These are phyloP conservation scores for Motacilla tschutschensis DNA, from an alignment of 2,113 vertebrate genomes.

Conservation along the genomic window DNA sequence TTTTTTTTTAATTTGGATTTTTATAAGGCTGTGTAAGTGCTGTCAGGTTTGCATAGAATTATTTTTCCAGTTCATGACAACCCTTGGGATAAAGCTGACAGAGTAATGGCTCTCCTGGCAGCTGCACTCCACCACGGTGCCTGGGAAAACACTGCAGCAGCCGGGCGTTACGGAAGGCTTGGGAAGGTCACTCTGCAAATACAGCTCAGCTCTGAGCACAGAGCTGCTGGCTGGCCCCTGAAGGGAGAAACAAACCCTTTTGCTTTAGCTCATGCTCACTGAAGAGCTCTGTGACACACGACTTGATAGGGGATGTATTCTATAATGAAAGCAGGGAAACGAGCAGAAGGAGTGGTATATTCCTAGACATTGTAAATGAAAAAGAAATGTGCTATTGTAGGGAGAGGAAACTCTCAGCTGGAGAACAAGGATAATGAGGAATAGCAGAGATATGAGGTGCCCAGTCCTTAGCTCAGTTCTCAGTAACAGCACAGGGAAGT, in stretches of 20 bases:
- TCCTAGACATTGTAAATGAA: background rate
- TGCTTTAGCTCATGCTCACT: background rate
- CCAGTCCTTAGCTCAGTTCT: background rate
- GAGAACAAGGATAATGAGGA: background rate
- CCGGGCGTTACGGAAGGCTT: rapidly evolving
- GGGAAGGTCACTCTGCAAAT: background rate
- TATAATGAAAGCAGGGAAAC: background rate
- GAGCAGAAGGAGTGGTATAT: background rate
- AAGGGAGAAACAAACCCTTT: background rate
- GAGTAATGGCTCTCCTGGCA: background rate
- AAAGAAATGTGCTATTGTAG: background rate
- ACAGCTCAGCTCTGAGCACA: background rate
- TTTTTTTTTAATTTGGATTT: background rate
- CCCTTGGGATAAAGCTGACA: background rate
- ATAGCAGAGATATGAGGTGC: background rate
- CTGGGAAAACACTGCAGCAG: background rate
- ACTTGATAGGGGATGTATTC: background rate
- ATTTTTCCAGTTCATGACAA: background rate
- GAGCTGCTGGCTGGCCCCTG: background rate
- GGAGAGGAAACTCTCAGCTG: background rate
- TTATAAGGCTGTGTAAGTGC: background rate
- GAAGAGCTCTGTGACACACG: background rate
- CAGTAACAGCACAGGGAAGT: background rate
- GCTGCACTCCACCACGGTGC: background rate
- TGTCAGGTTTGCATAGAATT: background rate